Evolutionary conservation across 2,888 invertebrate genomes (phyloP).

Genomic region (Abscondita cerata): DNA sequence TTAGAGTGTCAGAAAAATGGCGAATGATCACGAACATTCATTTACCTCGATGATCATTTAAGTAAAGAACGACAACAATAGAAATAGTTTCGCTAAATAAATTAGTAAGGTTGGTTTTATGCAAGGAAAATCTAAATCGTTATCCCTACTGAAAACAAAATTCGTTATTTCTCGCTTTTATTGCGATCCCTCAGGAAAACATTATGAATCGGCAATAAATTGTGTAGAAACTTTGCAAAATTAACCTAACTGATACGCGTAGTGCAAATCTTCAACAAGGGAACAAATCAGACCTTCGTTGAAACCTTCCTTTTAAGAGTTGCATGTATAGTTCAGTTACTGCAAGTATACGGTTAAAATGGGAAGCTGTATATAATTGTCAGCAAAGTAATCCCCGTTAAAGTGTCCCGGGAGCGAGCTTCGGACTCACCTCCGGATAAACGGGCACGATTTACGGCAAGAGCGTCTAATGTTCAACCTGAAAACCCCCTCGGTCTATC

Average conservation of each 20-base stretch:
- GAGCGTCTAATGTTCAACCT: conserved; percentile 63
- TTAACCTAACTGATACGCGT: conserved; percentile 15
- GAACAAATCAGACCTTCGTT: conserved; percentile 13
- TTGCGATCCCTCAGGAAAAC: neutral
- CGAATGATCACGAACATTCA: conserved; percentile 27
- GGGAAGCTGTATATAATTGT: conserved; percentile 61
- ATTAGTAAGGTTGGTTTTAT: neutral
- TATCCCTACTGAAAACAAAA: neutral
- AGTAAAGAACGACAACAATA: neutral
- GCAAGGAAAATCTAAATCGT: neutral
- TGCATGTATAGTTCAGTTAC: conserved; percentile 26
- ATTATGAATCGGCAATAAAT: conserved; percentile 14
- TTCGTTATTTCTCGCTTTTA: neutral
- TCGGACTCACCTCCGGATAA: conserved; percentile 63
- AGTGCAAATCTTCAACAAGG: conserved; percentile 15
- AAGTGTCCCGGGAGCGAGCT: conserved; percentile 63
- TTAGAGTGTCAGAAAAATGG: conserved; percentile 31
- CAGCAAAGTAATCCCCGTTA: conserved; percentile 65
- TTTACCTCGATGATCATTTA: conserved; percentile 2
- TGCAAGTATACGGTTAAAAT: conserved; percentile 36
- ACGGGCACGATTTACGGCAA: conserved; percentile 67
- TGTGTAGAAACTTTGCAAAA: conserved; percentile 10
- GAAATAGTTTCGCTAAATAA: neutral
- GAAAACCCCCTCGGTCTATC: conserved; percentile 58
- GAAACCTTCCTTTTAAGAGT: conserved; percentile 24